These are phyloP conservation scores for Zapornia atra DNA, from an alignment of 2,113 vertebrate genomes.

Conservation along the genomic window DNA sequence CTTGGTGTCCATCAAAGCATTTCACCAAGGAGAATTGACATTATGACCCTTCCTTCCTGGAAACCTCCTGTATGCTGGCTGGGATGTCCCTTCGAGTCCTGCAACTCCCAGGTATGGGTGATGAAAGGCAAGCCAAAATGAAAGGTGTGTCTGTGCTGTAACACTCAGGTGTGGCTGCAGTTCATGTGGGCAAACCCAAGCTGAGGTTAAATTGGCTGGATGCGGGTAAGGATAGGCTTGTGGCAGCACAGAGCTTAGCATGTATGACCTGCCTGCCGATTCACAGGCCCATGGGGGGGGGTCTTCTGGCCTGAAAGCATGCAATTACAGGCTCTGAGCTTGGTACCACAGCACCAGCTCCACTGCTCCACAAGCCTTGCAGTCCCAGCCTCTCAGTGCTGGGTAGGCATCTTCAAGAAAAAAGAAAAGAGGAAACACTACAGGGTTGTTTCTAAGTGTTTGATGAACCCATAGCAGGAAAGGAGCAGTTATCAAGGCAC, in stretches of 20 bases:
- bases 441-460: background rate
- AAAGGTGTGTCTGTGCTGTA: background rate
- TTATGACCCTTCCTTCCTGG: background rate
- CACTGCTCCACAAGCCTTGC: too few relatives aligned
- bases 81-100: background rate
- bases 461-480: background rate
- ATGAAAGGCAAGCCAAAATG: slow-evolving; percentile 20
- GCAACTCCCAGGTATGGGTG: background rate
- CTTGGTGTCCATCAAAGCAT: background rate
- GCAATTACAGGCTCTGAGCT: background rate
- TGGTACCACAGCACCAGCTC: background rate
- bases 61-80: background rate
- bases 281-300: background rate
- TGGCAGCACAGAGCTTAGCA: background rate
- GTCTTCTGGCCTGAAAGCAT: background rate
- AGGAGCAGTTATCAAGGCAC: background rate
- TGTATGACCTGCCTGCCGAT: background rate
- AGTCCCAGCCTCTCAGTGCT: background rate
- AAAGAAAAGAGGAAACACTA: background rate
- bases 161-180: background rate
- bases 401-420: background rate
- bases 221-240: background rate
- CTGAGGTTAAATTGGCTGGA: background rate
- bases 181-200: background rate
- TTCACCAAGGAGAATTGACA: background rate